phyloP scores from a whole-genome alignment of 1,140 invertebrate genomes.

The Trichogramma pretiosum region DNA sequence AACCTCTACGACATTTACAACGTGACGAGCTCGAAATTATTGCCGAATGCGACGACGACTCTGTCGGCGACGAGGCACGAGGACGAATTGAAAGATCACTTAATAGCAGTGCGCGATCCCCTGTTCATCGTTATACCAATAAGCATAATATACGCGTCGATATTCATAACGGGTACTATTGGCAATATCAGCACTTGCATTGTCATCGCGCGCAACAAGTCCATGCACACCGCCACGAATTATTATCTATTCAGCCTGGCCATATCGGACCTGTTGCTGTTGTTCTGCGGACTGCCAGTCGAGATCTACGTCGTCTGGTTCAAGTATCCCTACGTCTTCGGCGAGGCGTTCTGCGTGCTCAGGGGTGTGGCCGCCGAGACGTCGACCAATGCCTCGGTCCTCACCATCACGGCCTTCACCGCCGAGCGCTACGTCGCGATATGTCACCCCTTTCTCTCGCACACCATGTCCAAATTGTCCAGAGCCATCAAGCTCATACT shows the following conservation, averaged over 20 bases:
- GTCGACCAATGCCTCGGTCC: constrained; percentile 84
- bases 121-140: constrained; percentile 69
- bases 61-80: neutral
- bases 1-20: neutral
- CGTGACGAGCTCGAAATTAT: neutral
- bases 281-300: constrained; percentile 69
- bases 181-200: constrained; percentile 90
- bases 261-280: constrained; percentile 82
- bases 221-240: constrained; percentile 89
- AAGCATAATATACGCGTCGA: constrained; percentile 70
- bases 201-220: constrained; percentile 82
- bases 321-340: constrained; percentile 81
- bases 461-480: constrained; percentile 73
- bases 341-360: constrained; percentile 74
- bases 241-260: constrained; percentile 92
- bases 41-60: neutral
- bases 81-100: constrained; percentile 1
- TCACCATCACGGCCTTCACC: constrained; percentile 90
- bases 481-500: constrained; percentile 63
- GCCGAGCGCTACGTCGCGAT: constrained; percentile 87
- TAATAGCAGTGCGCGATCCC: constrained; percentile 53
- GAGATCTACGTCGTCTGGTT: constrained; percentile 84
- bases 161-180: constrained; percentile 77
- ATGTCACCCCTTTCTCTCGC: constrained; percentile 81
- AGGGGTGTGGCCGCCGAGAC: constrained; percentile 79